These are phyloP conservation scores for Philereme transversata DNA, from an alignment of 2,888 invertebrate species.

Conservation along the genomic window DNA sequence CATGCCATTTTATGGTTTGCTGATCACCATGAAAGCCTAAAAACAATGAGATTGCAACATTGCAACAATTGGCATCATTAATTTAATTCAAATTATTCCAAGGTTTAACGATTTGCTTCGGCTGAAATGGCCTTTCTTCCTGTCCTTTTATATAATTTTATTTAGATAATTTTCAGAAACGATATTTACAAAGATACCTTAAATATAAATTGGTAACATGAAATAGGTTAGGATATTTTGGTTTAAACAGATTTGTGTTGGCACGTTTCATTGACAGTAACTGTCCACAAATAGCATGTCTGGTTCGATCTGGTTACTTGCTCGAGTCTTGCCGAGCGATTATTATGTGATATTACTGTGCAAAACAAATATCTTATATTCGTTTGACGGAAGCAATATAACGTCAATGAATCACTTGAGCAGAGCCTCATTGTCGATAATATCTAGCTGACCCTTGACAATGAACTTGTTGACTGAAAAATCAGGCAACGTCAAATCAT, in stretches of 20 bases:
- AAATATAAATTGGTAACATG: slow-evolving; percentile 21
- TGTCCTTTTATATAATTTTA: slow-evolving; percentile 28
- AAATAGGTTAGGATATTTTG: slow-evolving; percentile 59
- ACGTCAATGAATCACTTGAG: slow-evolving; percentile 25
- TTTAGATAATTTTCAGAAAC: slow-evolving; percentile 7
- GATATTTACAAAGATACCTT: neutral
- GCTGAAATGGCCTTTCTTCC: slow-evolving; percentile 29
- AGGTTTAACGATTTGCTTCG: slow-evolving; percentile 38
- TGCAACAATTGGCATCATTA: slow-evolving; percentile 29
- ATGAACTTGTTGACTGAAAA: slow-evolving; percentile 35
- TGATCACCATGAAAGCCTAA: slow-evolving; percentile 28
- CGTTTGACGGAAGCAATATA: slow-evolving; percentile 19
- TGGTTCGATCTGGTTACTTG: slow-evolving; percentile 52
- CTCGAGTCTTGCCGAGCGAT: slow-evolving; percentile 31
- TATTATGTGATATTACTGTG: slow-evolving; percentile 9
- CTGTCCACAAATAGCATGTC: slow-evolving; percentile 67
- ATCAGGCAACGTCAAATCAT: neutral
- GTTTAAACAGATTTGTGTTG: slow-evolving; percentile 63
- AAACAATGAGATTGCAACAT: slow-evolving; percentile 27
- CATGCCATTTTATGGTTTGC: slow-evolving; percentile 32
- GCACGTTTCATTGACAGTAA: slow-evolving; percentile 70
- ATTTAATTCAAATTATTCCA: slow-evolving; percentile 30
- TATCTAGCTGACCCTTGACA: slow-evolving; percentile 40
- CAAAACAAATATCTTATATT: slow-evolving; percentile 6
- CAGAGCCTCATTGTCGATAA: slow-evolving; percentile 35